Evolutionary conservation across 1,140 invertebrate genomes (phyloP).

Genomic region (Globodera rostochiensis): DNA sequence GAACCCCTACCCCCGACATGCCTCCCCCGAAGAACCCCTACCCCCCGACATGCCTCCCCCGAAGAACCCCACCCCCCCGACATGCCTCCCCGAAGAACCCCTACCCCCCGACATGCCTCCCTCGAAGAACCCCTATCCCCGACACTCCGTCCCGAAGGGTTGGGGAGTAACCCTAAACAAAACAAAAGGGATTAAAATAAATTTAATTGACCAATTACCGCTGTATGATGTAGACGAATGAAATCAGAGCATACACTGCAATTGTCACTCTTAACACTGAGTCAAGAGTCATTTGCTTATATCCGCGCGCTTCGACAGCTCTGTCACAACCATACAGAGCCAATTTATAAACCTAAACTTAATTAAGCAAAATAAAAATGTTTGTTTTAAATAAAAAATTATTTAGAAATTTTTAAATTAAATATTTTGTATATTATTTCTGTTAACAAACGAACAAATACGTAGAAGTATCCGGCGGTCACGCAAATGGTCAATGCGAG

Average conservation of each 20-base stretch:
- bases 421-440: no score
- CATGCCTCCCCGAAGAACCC: no score
- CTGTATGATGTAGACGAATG: slow-evolving; percentile 24
- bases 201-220: background rate
- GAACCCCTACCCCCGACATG: no score
- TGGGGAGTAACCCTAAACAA: background rate
- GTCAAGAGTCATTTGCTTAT: slow-evolving; percentile 5
- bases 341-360: slow-evolving; percentile 22
- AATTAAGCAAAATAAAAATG: no score
- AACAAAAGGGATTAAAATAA: no score
- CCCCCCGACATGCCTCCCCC: no score
- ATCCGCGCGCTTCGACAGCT: slow-evolving; percentile 9
- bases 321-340: slow-evolving; percentile 23
- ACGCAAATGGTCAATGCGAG: slow-evolving; percentile 19
- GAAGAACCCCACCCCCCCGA: no score
- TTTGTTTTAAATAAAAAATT: no score
- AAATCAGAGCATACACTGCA: slow-evolving; percentile 10
- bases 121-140: background rate
- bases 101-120: no score
- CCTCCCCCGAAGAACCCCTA: no score
- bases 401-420: no score
- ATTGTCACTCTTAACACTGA: slow-evolving; percentile 20
- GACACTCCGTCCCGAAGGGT: background rate
- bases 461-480: slow-evolving; percentile 13
- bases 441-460: slow-evolving; percentile 11